Conservation (phyloP, 2,113 vertebrate genomes). For the Oncorhynchus nerka region DNA sequence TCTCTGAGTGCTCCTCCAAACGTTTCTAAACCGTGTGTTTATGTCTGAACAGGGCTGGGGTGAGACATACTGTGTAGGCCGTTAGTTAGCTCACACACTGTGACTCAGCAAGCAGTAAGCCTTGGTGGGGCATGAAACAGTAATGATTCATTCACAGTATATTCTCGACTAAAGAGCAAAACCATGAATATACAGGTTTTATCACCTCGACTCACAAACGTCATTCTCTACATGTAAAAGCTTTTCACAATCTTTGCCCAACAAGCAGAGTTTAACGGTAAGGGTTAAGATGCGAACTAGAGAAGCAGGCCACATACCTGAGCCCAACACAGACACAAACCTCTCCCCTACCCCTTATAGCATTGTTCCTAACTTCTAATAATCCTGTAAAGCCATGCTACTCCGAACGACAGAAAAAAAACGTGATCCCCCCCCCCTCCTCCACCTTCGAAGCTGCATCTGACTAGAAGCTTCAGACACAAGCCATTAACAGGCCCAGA, state of each 20-base stretch:
- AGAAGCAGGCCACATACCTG: conserved; percentile 43
- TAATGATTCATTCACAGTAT: neutral
- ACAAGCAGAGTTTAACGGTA: neutral
- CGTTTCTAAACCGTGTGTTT: conserved; percentile 24
- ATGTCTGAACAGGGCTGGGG: neutral
- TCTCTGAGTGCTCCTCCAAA: neutral
- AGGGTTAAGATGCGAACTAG: neutral
- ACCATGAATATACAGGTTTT: neutral
- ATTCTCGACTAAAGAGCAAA: neutral
- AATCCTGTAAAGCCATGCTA: conserved; percentile 48
- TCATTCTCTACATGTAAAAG: neutral
- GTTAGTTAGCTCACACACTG: conserved; percentile 20
- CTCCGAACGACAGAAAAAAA: conserved; percentile 38
- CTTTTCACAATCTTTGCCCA: neutral
- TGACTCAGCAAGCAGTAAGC: neutral
- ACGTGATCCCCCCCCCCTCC: neutral
- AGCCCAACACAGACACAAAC: conserved; percentile 40
- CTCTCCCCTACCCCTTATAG: conserved; percentile 47
- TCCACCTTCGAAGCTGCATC: conserved; percentile 28
- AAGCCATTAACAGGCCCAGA: conserved; percentile 38
- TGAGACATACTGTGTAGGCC: conserved; percentile 1
- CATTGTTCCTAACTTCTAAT: conserved; percentile 60
- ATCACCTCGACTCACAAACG: neutral
- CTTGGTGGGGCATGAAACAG: neutral
- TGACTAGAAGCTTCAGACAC: conserved; percentile 48